These are phyloP conservation scores for Mobula birostris DNA, from an alignment of 2,113 vertebrate genomes.

Conservation along the genomic window DNA sequence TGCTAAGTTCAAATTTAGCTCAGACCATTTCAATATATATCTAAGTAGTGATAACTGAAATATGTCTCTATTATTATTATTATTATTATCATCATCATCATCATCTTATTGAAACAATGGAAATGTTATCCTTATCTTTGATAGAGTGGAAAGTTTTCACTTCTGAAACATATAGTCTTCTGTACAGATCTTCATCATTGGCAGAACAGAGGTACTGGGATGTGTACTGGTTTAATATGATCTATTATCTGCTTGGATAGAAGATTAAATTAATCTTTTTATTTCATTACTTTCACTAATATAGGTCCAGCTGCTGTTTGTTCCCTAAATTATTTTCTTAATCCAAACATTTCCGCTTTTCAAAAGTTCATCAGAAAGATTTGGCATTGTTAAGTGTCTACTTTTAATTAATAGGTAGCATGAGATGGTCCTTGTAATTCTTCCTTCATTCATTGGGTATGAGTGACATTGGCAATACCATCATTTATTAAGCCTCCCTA, in stretches of 20 bases:
- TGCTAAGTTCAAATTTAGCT: not conserved
- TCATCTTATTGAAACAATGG: not conserved
- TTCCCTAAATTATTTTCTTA: not conserved
- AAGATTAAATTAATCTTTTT: not conserved
- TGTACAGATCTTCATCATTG: not conserved
- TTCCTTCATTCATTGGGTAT: too few relatives aligned
- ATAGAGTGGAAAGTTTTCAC: not conserved
- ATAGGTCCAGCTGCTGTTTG: not conserved
- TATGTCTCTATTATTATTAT: not conserved
- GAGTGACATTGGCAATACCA: too few relatives aligned
- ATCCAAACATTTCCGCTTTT: not conserved
- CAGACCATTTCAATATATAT: not conserved
- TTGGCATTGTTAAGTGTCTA: not conserved
- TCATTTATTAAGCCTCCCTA: too few relatives aligned
- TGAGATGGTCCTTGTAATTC: not conserved
- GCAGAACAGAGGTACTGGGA: not conserved
- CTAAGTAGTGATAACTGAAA: not conserved
- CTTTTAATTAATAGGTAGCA: not conserved
- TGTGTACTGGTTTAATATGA: not conserved
- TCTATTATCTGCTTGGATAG: not conserved
- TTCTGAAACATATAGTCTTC: not conserved
- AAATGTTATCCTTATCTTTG: not conserved
- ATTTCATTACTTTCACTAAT: not conserved
- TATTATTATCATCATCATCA: not conserved
- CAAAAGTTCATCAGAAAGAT: not conserved